Base-by-base conservation (phyloP, 2,113 vertebrate species). In the Etheostoma spectabile region DNA sequence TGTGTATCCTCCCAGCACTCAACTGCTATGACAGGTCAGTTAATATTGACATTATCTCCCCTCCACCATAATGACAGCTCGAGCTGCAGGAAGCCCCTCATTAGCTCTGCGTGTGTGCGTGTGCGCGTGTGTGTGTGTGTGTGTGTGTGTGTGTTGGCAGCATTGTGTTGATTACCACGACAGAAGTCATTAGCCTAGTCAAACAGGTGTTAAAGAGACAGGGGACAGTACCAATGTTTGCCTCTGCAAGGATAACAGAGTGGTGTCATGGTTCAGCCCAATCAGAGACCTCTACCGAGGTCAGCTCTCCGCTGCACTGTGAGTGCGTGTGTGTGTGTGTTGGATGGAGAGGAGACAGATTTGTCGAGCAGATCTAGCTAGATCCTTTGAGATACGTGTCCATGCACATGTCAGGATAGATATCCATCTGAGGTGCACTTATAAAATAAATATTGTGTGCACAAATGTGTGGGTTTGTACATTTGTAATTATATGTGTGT, bases 11-110 rank as follows among this genome's bases (percentile, higher is more conserved):
- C 67, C 75, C 77, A 68, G 77, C 73, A 56, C 85, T 83, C 69
- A 75, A 71, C 71, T n/a, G 73, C 82, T 62, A 76, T 82, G 88
- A 88, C 91, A 91, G 86, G 89, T 91, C 92, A 87, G 89, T 93
- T 93, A 93, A 93, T 94, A 91, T 91, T 91, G 91, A 92, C 93
- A 92, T 91, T 89, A 92, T 88, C 86, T 88, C 79, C 79, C 63
- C 63, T 80, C 62, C 63, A 79, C 67, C 61, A 82, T 66, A 2
- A 67, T 90, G 91, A 90, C 92, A 91, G 93, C 81, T 82, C 56
- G 78, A 91, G 84, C 90, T 79, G 87, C 91, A 77, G 90, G 88
- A 88, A 88, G 82, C 83, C 11, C 13, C 91, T 91, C 91, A 88
- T 93, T 92, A 92, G 72, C 88, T 81, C 82, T 64, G 79, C 81